Base-by-base conservation (phyloP, 2,113 vertebrate species). In the Nycticryphes semicollaris region DNA sequence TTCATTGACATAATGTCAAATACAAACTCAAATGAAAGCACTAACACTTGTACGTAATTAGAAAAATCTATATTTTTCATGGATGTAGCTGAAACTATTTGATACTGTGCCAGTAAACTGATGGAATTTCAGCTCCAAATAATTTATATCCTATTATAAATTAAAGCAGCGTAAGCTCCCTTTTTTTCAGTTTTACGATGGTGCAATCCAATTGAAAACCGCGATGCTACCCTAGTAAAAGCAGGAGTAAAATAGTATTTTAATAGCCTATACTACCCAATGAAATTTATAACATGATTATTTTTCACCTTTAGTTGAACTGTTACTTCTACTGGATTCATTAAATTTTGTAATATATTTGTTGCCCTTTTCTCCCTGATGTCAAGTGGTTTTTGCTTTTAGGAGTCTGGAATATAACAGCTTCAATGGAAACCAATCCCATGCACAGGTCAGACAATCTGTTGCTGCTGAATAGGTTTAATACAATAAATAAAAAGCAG, bases 261-360 rank as follows among this genome's bases (percentile, higher is more conserved):
- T 48, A 79, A 72, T 82, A 75, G 77, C 41, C 63, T 74, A 28
- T 82, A 39, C 45, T 87, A 68, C 48, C 25, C 62, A 70, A 23
- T 91, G 81, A 68, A 41, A 82, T 87, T 96, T 93, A 45, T 64
- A 89, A 39, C 22, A 14, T 76, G 16, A 82, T 84, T 53, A 41
- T 62, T 93, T 91, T 93, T 94, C 59, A 72, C 62, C 89, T 96
- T 87, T n/a, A 73, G 64, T 37, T 97, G 93, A 93, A 96, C 86
- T 28, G 15, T 81, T 77, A 13, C 13, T 78, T 87, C 47, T 85
- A 41, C 7, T 62, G 87, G 31, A 41, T 64, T 95, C 66, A 95
- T 94, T 95, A 96, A 12, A 64, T 94, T 87, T 69, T 64, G 13
- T 94, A 67, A 91, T 89, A 23, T 68, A 84, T 85, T 79, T 87